These are phyloP conservation scores for Lepidurus arcticus DNA, from an alignment of 1,140 invertebrate species.

Conservation along the genomic window DNA sequence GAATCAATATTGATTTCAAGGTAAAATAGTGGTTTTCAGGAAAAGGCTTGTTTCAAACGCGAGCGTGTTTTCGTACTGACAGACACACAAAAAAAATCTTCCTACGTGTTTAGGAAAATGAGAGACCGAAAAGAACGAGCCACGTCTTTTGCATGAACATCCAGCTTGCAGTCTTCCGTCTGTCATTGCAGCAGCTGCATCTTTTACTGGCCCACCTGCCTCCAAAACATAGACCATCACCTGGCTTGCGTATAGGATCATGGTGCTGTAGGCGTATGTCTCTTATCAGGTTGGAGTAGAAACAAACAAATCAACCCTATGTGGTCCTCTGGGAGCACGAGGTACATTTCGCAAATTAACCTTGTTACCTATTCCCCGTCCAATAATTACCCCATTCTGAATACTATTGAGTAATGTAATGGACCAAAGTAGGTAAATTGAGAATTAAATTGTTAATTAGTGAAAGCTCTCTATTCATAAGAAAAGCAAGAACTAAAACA, in stretches of 20 bases:
- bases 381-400: neutral
- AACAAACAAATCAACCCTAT: neutral
- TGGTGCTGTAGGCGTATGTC: neutral
- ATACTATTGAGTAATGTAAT: neutral
- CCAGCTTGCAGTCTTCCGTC: neutral
- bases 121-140: too few species aligned
- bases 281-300: neutral
- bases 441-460: too few species aligned
- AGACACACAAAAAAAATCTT: too few species aligned
- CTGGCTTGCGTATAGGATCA: neutral
- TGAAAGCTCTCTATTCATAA: too few species aligned
- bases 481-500: too few species aligned
- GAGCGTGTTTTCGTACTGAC: too few species aligned
- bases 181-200: neutral
- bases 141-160: neutral
- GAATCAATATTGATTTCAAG: constrained; percentile 19
- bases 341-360: constrained; percentile 1
- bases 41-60: too few species aligned
- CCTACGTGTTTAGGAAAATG: too few species aligned
- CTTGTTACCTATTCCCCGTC: neutral
- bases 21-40: neutral
- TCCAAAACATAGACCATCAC: neutral
- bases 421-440: neutral
- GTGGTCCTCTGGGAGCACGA: neutral
- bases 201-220: neutral